Evolutionary conservation across 1,140 invertebrate species (phyloP).

Genomic region (Caenorhabditis tropicalis): DNA sequence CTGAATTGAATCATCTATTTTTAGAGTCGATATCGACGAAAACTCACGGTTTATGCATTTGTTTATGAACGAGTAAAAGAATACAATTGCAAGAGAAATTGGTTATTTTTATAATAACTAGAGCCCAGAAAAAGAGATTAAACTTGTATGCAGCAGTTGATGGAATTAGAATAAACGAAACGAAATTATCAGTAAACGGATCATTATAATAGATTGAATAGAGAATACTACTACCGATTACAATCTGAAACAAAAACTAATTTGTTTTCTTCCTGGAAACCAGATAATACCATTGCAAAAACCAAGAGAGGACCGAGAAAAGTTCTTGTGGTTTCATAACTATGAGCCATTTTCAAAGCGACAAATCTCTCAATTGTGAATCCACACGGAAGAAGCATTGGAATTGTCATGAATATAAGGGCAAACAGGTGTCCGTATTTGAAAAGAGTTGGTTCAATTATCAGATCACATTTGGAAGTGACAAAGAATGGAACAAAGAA

Average conservation of each 20-base stretch:
- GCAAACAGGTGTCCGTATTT: not conserved
- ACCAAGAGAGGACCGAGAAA: not conserved
- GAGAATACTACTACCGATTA: not conserved
- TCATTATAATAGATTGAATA: not conserved
- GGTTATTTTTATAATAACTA: not conserved
- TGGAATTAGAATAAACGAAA: not conserved
- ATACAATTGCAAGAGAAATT: not conserved
- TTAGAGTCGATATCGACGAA: not conserved
- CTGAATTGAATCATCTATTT: not conserved
- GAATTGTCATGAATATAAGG: not conserved
- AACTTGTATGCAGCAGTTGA: not conserved
- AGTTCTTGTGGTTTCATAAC: not conserved
- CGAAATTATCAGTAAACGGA: not conserved
- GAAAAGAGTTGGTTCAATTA: not conserved
- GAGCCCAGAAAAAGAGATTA: not conserved
- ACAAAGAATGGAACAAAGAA: not conserved
- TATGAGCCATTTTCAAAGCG: not conserved
- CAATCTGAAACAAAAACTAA: not conserved
- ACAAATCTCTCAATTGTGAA: slow-evolving; percentile 19
- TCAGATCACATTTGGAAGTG: not conserved
- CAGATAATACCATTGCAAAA: not conserved
- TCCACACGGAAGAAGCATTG: not conserved
- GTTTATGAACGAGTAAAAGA: not conserved
- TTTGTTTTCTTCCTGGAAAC: not conserved
- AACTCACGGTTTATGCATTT: not conserved